These are phyloP conservation scores for Lasius platythorax DNA, from an alignment of 2,888 invertebrate species.

Conservation along the genomic window DNA sequence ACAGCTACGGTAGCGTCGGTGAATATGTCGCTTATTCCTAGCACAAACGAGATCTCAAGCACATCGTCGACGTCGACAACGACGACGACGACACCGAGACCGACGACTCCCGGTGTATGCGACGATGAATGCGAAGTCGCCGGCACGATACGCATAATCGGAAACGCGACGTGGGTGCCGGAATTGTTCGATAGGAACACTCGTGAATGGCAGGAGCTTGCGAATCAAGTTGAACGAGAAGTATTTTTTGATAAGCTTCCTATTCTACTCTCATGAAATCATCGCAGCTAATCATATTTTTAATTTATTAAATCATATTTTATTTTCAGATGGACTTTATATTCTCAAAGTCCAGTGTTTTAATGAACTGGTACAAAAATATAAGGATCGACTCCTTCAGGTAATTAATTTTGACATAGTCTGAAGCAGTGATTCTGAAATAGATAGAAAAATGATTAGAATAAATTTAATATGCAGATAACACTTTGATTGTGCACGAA, in stretches of 20 bases:
- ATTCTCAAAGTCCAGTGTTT: constrained; percentile 91
- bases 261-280: not conserved
- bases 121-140: constrained; percentile 93
- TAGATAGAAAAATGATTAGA: not conserved
- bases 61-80: constrained; percentile 91
- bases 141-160: constrained; percentile 94
- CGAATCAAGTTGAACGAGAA: constrained; percentile 93
- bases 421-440: not conserved
- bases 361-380: constrained; percentile 94
- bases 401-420: constrained; percentile 78
- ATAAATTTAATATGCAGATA: not conserved
- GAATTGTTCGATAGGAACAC: constrained; percentile 95
- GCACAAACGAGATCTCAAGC: constrained; percentile 87
- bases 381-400: constrained; percentile 95
- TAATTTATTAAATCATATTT: not conserved
- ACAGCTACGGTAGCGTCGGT: constrained; percentile 88
- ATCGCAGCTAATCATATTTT: not conserved
- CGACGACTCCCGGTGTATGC: constrained; percentile 93
- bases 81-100: constrained; percentile 90
- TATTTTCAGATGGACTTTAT: constrained; percentile 92
- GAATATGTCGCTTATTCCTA: constrained; percentile 84
- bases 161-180: constrained; percentile 92
- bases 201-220: constrained; percentile 94
- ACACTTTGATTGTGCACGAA: not conserved
- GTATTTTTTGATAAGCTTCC: constrained; percentile 85